Evolutionary conservation across 2,797 vertebrate species (phyloP).

Genomic region (Microctenopoma stevenorrisi): DNA sequence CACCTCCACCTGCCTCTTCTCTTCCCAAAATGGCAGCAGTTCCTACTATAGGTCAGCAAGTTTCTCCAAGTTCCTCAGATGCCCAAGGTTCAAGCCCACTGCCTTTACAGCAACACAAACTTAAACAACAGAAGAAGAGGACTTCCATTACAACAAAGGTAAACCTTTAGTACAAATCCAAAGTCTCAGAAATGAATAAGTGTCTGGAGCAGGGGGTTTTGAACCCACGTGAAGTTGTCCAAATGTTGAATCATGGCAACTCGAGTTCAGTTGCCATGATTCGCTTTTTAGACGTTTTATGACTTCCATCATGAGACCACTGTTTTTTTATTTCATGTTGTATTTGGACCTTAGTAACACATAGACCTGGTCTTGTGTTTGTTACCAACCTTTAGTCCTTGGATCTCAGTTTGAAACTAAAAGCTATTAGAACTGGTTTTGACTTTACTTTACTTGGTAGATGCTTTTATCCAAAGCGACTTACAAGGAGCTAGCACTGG

Average conservation of each 20-base stretch:
- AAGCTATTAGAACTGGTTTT: not conserved
- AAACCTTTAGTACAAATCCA: not conserved
- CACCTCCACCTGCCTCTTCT: conserved; percentile 83
- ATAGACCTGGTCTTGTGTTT: not conserved
- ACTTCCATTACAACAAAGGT: conserved; percentile 94
- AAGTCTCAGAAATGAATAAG: not conserved
- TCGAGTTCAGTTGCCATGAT: too few species aligned
- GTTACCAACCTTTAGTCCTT: not conserved
- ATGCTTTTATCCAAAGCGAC: too few species aligned
- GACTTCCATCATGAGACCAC: too few species aligned
- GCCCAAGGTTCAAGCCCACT: conserved; percentile 94
- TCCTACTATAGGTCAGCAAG: conserved; percentile 87
- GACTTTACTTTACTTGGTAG: too few species aligned
- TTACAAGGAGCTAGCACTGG: too few species aligned
- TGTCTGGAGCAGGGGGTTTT: not conserved
- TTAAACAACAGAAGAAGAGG: conserved; percentile 97
- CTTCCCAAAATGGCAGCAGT: conserved; percentile 87
- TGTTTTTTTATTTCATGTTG: not conserved
- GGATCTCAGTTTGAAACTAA: not conserved
- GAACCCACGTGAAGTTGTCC: not conserved
- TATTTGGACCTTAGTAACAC: not conserved
- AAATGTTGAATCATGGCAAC: too few species aligned
- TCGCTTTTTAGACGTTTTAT: too few species aligned
- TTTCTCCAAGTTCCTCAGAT: conserved; percentile 92
- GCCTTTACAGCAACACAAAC: conserved; percentile 96